phyloP scores from a whole-genome alignment of 2,888 invertebrate species.

The Sphinx pinastri region DNA sequence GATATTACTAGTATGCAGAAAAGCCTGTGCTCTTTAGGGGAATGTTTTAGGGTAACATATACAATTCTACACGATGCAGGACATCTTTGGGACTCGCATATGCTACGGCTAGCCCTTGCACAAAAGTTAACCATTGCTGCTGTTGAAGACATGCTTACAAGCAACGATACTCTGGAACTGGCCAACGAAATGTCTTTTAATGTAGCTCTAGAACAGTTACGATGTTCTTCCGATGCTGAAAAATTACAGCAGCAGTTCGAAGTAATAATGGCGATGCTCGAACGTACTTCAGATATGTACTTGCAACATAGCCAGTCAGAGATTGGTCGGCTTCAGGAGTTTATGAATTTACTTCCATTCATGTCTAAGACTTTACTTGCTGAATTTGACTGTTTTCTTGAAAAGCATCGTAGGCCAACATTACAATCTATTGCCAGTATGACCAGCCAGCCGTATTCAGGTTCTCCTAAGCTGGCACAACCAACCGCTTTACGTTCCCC shows the following conservation, averaged over 20 bases:
- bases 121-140: conserved; percentile 68
- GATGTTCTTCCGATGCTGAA: conserved; percentile 56
- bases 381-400: conserved; percentile 65
- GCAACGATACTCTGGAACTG: conserved; percentile 60
- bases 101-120: conserved; percentile 61
- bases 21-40: conserved; percentile 58
- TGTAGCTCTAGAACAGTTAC: conserved; percentile 63
- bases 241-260: conserved; percentile 59
- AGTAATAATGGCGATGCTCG: conserved; percentile 48
- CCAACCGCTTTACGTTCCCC: conserved; percentile 36
- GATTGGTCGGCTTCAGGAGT: conserved; percentile 62
- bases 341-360: conserved; percentile 52
- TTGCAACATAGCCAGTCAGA: conserved; percentile 60
- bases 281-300: conserved; percentile 55
- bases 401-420: conserved; percentile 55
- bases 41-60: conserved; percentile 62
- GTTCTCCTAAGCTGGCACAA: conserved; percentile 34
- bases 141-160: conserved; percentile 69
- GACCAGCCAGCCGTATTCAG: conserved; percentile 29
- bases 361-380: conserved; percentile 60
- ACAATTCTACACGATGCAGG: conserved; percentile 61
- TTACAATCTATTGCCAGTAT: conserved; percentile 28
- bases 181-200: conserved; percentile 63
- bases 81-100: conserved; percentile 70
- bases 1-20: conserved; percentile 56